A percentile compares a stretch with the other conserved stretches of the same genome.
phyloP scores from a whole-genome alignment of 1,140 invertebrate species.

The Bombus haemorrhoidalis region DNA sequence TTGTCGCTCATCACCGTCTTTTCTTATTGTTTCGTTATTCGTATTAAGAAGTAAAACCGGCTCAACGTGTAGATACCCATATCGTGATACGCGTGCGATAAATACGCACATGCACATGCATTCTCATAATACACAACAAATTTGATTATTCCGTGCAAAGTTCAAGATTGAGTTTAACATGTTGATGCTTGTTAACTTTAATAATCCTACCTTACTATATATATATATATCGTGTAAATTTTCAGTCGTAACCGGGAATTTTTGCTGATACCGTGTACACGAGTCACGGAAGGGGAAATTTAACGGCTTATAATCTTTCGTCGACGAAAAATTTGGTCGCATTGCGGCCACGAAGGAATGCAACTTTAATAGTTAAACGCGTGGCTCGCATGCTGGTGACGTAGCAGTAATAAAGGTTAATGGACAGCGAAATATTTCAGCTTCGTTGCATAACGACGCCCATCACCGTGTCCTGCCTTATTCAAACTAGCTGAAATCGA shows the following conservation, averaged over 20 bases:
- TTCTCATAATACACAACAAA: no score
- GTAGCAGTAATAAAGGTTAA: constrained; percentile 37
- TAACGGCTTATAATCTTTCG: constrained; percentile 8
- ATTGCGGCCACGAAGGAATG: constrained; percentile 31
- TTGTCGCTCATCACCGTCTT: no score
- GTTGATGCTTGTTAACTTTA: no score
- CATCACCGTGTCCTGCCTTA: not conserved
- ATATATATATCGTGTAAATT: no score
- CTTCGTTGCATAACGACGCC: constrained; percentile 27
- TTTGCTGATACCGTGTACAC: not conserved
- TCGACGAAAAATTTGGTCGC: constrained; percentile 21
- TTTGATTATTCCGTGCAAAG: no score
- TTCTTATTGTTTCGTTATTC: no score
- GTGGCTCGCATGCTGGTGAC: constrained; percentile 9
- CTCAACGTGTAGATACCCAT: no score
- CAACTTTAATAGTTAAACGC: constrained; percentile 36
- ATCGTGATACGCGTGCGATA: no score
- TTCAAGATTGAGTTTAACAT: no score
- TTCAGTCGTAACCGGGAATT: not conserved
- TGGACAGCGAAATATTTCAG: constrained; percentile 47
- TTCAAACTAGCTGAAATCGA: not conserved
- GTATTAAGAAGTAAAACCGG: no score
- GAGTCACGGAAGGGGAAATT: not conserved
- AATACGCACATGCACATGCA: no score
- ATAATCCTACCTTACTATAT: no score